Percentiles rank a stretch among this genome's conserved stretches.
phyloP scores from a whole-genome alignment of 2,797 vertebrate genomes.

The Tangara arthus region DNA sequence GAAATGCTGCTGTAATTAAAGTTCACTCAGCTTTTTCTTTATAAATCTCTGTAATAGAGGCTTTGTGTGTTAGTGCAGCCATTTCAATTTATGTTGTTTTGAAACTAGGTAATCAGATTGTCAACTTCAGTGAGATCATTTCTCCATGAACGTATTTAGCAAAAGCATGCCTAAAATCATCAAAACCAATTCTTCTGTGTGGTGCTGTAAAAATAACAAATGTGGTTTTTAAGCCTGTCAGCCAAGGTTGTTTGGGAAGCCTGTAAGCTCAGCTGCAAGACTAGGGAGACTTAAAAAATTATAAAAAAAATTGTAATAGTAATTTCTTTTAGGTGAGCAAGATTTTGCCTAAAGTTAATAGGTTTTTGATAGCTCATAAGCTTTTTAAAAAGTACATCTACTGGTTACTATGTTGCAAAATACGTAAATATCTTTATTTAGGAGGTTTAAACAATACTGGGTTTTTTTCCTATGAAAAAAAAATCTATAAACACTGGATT shows the following conservation, averaged over 20 bases:
- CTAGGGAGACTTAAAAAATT: not conserved
- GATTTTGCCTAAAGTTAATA: not conserved
- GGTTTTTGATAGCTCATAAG: not conserved
- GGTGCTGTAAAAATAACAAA: not conserved
- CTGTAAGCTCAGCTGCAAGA: not conserved
- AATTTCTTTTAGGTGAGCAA: not conserved
- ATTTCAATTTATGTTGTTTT: constrained; percentile 37
- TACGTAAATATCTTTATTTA: not conserved
- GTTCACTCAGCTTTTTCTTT: constrained; percentile 27
- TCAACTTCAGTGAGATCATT: constrained; percentile 2
- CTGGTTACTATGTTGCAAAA: not conserved
- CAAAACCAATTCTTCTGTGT: not conserved
- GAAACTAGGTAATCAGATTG: constrained; percentile 38
- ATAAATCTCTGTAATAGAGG: constrained; percentile 29
- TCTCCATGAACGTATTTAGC: not conserved
- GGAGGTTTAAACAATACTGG: not conserved
- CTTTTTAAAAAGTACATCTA: not conserved
- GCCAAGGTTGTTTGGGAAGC: not conserved
- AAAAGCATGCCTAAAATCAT: not conserved
- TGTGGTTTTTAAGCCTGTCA: not conserved
- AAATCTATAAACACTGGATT: not conserved
- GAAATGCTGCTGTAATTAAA: constrained; percentile 59
- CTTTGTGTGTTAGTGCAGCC: not conserved
- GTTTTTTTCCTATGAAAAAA: not conserved
- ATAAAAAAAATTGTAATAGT: not conserved